Evolutionary conservation across 2,888 invertebrate genomes (phyloP).

Genomic region (Neoitamus cyanurus): DNA sequence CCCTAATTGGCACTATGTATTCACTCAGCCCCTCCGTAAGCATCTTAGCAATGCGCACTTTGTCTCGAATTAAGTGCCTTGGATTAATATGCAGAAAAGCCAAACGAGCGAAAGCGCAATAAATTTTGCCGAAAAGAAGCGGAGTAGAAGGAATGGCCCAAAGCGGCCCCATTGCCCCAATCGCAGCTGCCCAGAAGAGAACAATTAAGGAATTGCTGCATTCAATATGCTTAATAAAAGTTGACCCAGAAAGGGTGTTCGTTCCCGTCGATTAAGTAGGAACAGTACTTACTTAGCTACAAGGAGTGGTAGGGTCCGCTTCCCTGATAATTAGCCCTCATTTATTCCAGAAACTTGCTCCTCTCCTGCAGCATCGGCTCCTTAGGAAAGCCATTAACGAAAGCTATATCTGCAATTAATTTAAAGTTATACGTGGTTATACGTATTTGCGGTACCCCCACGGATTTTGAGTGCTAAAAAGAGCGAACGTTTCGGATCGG

Average conservation of each 20-base stretch:
- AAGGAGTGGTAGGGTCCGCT: background rate
- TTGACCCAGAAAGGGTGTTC: background rate
- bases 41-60: background rate
- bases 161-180: background rate
- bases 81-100: background rate
- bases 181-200: background rate
- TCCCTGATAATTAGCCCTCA: slow-evolving; percentile 24
- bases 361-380: background rate
- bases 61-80: background rate
- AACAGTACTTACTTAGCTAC: background rate
- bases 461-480: background rate
- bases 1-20: background rate
- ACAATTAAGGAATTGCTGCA: slow-evolving; percentile 14
- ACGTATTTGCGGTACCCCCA: background rate
- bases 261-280: background rate
- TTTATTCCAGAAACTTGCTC: slow-evolving; percentile 17
- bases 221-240: slow-evolving; percentile 27
- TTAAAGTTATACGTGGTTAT: slow-evolving; percentile 30
- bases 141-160: background rate
- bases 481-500: background rate
- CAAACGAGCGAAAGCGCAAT: background rate
- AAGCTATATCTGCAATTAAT: slow-evolving; percentile 26
- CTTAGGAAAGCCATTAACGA: slow-evolving; percentile 20
- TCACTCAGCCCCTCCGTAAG: background rate
- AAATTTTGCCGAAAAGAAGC: background rate